Evolutionary conservation across 1,140 invertebrate species (phyloP), one percentile per base, ranked within the genome.

Genomic region (Lasioglossum baleicum): DNA sequence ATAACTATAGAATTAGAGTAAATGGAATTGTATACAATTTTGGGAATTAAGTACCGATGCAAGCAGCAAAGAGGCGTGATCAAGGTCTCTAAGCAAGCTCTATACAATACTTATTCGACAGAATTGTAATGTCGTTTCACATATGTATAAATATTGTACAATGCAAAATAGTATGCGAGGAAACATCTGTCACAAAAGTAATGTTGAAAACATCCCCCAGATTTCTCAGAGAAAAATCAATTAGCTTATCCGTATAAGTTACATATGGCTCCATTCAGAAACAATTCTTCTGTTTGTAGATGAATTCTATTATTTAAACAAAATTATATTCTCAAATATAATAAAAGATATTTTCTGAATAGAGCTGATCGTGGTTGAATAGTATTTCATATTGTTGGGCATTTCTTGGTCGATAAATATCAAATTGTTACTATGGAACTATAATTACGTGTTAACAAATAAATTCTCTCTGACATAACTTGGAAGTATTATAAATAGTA

Each of bases 351-450:
- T 51, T 83, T 71, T 58, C 56, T 76, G 63, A 77, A 80, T 72
- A 56, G 60, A 80, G 22, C 40, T 75, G 26, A 63, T 64, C 51
- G n/a, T 61, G 13, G n/a, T 75, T 35, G n/a, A 83, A 60, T 56
- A 78, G 80, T 69, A 70, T 77, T 84, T 75, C 22, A 82, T 77
- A 80, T 51, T 67, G 87, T 92, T 92, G 90, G 90, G 91, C 91
- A 93, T 92, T 93, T 90, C 87, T 92, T 93, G 87, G 91, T 91
- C 89, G 88, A 66, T 83, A 83, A 60, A 70, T 82, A 85, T 74
- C 22, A 68, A 68, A 65, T 81, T 63, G 64, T 65, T 81, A 88
- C 85, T 83, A 85, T 90, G 88, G 88, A 90, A 90, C 83, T 60
- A 81, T 31, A 73, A 48, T 48, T 11, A 48, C 44, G 44, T 48